These are phyloP conservation scores for Helarctos malayanus DNA, from an alignment of 2,797 vertebrate genomes.

Conservation along the genomic window DNA sequence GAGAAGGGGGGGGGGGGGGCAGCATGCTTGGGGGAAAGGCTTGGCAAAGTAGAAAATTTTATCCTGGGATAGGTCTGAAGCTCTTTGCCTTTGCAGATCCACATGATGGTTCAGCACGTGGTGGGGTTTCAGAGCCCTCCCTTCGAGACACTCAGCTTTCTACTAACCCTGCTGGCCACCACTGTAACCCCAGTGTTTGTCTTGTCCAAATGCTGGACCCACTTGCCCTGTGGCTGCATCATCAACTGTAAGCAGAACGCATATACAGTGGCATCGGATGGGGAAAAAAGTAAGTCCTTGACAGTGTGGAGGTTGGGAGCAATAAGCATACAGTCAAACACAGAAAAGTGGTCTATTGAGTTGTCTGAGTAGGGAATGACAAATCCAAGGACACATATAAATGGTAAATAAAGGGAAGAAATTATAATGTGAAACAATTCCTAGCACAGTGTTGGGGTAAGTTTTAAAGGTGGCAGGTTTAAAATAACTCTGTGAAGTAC, in stretches of 20 bases:
- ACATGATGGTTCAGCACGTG: slow-evolving; percentile 93
- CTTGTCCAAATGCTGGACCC: slow-evolving; percentile 96
- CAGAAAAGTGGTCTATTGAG: not conserved
- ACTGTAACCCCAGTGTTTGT: slow-evolving; percentile 95
- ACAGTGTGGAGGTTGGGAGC: fast-evolving
- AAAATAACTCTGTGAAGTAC: not conserved
- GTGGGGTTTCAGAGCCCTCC: slow-evolving; percentile 91
- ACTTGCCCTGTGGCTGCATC: slow-evolving; percentile 98
- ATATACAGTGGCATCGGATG: slow-evolving; percentile 82
- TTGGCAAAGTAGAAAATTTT: not conserved
- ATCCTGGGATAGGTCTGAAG: slow-evolving; percentile 59
- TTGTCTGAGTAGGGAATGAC: not conserved
- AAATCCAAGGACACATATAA: not conserved
- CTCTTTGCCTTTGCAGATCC: slow-evolving; percentile 91
- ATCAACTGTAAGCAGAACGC: slow-evolving; percentile 94
- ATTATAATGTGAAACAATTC: not conserved
- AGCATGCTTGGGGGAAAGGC: not conserved
- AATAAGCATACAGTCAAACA: not conserved
- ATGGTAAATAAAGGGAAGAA: not conserved
- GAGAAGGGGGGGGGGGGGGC: not conserved
- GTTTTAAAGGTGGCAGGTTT: not conserved
- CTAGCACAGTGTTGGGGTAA: not conserved
- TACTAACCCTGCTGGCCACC: slow-evolving; percentile 95
- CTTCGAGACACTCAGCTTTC: slow-evolving; percentile 95
- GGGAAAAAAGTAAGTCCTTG: slow-evolving; percentile 89